Evolutionary conservation across 1,140 invertebrate genomes (phyloP).

Genomic region (Eurosta solidaginis): DNA sequence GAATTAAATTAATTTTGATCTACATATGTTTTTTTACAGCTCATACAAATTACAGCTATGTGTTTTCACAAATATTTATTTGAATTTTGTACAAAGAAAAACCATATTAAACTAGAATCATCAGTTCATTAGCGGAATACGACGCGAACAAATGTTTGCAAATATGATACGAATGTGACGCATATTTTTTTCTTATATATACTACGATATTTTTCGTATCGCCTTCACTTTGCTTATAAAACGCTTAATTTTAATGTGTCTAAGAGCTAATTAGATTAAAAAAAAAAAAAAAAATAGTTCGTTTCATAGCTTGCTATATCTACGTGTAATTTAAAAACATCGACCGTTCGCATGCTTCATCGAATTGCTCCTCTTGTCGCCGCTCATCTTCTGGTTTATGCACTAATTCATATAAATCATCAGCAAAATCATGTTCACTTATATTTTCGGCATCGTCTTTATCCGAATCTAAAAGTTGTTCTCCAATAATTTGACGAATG

Average conservation of each 20-base stretch:
- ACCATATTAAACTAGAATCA: too few relatives aligned
- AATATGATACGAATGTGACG: too few relatives aligned
- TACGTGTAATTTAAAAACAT: constrained; percentile 41
- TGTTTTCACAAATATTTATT: too few relatives aligned
- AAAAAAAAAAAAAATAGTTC: neutral
- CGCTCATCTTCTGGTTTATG: constrained; percentile 45
- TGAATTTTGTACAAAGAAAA: too few relatives aligned
- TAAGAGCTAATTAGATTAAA: constrained; percentile 16
- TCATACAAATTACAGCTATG: too few relatives aligned
- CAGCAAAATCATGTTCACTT: constrained; percentile 46
- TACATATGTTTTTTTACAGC: too few relatives aligned
- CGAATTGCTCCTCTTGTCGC: constrained; percentile 45
- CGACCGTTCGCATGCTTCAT: constrained; percentile 55
- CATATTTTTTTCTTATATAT: neutral
- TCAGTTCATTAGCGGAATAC: too few relatives aligned
- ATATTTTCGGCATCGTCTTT: constrained; percentile 39
- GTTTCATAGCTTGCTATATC: neutral
- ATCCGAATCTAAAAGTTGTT: constrained; percentile 57
- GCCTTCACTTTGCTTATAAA: neutral
- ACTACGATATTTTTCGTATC: neutral
- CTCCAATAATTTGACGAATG: constrained; percentile 70
- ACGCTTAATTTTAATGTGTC: constrained; percentile 21
- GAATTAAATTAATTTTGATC: too few relatives aligned
- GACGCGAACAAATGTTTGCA: too few relatives aligned
- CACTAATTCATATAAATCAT: constrained; percentile 52